These are phyloP conservation scores for Pelvicachromis taeniatus DNA, from an alignment of 2,113 vertebrate species.

Conservation along the genomic window DNA sequence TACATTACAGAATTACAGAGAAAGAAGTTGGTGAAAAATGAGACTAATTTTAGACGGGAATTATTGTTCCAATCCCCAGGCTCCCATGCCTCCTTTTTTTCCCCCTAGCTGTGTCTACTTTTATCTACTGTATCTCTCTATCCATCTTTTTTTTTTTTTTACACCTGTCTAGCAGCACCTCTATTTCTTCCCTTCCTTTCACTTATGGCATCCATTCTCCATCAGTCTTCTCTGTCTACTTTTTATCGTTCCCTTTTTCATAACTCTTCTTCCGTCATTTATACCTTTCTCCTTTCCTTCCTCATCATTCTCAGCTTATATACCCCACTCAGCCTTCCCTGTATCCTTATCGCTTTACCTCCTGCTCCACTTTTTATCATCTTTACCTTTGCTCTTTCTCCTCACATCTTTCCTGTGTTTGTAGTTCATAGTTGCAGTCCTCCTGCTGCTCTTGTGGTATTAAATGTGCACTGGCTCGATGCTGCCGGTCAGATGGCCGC, in stretches of 20 bases:
- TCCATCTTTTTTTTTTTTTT: not conserved
- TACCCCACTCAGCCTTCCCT: not conserved
- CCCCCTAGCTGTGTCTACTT: not conserved
- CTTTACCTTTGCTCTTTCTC: not conserved
- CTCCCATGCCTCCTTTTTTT: not conserved
- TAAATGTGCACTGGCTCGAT: not conserved
- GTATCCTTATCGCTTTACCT: not conserved
- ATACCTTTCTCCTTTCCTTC: not conserved
- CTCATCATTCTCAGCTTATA: not conserved
- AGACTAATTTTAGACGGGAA: slow-evolving; percentile 66
- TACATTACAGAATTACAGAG: slow-evolving; percentile 63
- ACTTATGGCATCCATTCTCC: not conserved
- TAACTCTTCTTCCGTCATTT: not conserved
- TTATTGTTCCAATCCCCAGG: slow-evolving; percentile 55
- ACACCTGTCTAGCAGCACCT: not conserved
- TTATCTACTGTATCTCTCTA: not conserved
- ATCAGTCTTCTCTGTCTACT: not conserved
- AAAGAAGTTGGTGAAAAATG: slow-evolving; percentile 66
- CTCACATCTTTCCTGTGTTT: not conserved
- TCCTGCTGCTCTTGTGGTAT: not conserved
- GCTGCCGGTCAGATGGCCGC: not conserved
- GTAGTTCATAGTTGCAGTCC: not conserved
- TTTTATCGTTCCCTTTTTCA: not conserved
- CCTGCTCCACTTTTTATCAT: not conserved
- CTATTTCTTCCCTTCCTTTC: not conserved